phyloP scores from a whole-genome alignment of 2,113 vertebrate species.

The Varanus komodoensis region DNA sequence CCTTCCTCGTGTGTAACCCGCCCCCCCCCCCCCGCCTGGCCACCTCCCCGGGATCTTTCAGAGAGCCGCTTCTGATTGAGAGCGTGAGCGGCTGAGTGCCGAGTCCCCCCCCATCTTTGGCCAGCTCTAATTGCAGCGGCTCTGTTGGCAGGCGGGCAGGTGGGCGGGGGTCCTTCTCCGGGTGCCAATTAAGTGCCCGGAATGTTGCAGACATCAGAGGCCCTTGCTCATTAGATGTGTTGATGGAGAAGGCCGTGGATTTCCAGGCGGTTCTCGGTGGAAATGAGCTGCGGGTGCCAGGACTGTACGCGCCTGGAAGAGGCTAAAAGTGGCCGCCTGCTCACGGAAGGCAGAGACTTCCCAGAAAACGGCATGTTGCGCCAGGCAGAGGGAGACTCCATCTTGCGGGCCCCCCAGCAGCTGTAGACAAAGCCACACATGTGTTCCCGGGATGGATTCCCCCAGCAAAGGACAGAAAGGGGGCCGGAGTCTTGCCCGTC shows the following conservation, averaged over 20 bases:
- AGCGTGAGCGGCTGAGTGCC: background rate
- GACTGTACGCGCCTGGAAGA: background rate
- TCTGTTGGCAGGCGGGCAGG: background rate
- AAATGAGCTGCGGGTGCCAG: background rate
- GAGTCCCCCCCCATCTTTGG: background rate
- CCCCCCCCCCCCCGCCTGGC: background rate
- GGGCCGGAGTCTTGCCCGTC: too few relatives aligned
- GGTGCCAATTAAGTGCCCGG: background rate
- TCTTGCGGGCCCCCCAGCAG: background rate
- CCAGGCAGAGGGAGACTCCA: too few relatives aligned
- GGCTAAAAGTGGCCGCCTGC: too few relatives aligned
- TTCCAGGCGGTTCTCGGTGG: background rate
- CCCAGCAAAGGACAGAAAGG: background rate
- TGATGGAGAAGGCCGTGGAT: background rate
- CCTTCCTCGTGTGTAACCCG: too few relatives aligned
- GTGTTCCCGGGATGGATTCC: background rate
- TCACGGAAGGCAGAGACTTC: too few relatives aligned
- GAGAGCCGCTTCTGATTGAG: background rate
- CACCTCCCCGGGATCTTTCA: background rate
- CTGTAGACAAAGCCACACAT: background rate
- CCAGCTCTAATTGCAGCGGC: background rate
- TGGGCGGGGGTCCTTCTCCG: background rate
- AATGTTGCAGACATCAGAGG: background rate
- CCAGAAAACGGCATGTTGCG: too few relatives aligned
- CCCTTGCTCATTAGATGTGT: background rate